Percentiles rank a stretch among this genome's conserved stretches.
These are phyloP conservation scores for Gryllus longicercus DNA, from an alignment of 2,888 invertebrate species.

Conservation along the genomic window DNA sequence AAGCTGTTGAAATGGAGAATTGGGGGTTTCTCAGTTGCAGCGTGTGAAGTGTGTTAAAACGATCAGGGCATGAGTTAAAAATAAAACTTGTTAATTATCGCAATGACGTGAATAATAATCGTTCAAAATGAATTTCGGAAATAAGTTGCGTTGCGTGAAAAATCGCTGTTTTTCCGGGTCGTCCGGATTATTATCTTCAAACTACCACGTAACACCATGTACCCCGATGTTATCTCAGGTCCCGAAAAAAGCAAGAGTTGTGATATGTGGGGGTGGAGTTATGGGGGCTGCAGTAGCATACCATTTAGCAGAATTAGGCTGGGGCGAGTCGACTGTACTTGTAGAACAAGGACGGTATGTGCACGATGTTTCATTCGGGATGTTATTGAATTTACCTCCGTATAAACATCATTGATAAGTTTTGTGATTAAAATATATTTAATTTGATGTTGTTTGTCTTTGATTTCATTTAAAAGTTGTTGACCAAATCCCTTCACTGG, in stretches of 20 bases:
- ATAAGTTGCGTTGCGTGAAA: too few species aligned
- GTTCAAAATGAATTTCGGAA: too few species aligned
- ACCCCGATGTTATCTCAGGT: slow-evolving; percentile 27
- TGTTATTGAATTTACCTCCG: not conserved
- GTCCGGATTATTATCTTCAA: not conserved
- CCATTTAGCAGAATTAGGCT: slow-evolving; percentile 77
- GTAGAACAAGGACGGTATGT: slow-evolving; percentile 79
- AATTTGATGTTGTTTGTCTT: slow-evolving; percentile 1
- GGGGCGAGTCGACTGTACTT: slow-evolving; percentile 75
- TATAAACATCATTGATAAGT: slow-evolving; percentile 19
- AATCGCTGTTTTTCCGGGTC: too few species aligned
- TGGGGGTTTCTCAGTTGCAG: too few species aligned
- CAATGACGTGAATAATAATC: too few species aligned
- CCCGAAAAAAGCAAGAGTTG: slow-evolving; percentile 65
- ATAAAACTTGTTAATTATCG: too few species aligned
- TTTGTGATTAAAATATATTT: slow-evolving; percentile 22
- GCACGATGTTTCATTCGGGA: not conserved
- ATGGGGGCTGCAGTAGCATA: slow-evolving; percentile 91
- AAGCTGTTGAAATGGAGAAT: too few species aligned
- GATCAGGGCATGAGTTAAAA: too few species aligned
- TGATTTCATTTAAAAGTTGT: slow-evolving; percentile 20
- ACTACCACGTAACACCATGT: slow-evolving; percentile 18
- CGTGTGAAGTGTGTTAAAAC: too few species aligned
- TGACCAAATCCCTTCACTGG: too few species aligned
- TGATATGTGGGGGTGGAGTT: slow-evolving; percentile 88